A percentile compares a stretch with the other conserved stretches of the same genome.
Conservation (phyloP, 2,888 invertebrate genomes). For the Omphaloscelis lunosa region DNA sequence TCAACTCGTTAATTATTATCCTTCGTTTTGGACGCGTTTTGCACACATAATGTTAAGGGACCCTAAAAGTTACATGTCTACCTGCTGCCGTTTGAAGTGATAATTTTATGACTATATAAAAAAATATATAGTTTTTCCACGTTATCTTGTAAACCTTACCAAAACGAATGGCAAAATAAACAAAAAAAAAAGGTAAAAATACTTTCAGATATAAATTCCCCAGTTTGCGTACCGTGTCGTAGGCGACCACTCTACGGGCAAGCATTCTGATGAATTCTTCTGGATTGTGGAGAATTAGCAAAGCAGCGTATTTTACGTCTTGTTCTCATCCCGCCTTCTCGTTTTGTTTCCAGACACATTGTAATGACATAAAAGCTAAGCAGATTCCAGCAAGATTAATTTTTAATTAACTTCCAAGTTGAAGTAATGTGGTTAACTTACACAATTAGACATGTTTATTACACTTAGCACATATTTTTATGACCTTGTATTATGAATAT, state of each 20-base stretch:
- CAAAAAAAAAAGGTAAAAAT: too few species aligned
- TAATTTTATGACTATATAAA: not conserved
- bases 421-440: constrained; percentile 14
- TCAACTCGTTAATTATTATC: not conserved
- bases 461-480: not conserved
- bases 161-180: too few species aligned
- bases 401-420: constrained; percentile 41
- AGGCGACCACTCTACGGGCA: constrained; percentile 64
- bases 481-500: not conserved
- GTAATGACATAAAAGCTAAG: constrained; percentile 56
- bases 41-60: not conserved
- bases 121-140: not conserved
- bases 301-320: constrained; percentile 63
- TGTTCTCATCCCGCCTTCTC: constrained; percentile 51
- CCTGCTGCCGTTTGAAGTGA: not conserved
- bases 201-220: not conserved
- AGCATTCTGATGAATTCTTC: constrained; percentile 74
- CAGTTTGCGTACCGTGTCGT: constrained; percentile 53
- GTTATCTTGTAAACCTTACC: too few species aligned
- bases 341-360: constrained; percentile 60
- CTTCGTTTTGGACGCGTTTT: not conserved
- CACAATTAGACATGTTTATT: constrained; percentile 13
- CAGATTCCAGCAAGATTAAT: constrained; percentile 34
- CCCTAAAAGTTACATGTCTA: not conserved
- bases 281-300: constrained; percentile 72